Base-by-base conservation (phyloP, 2,113 vertebrate species). In the Rhinogobius similis region DNA sequence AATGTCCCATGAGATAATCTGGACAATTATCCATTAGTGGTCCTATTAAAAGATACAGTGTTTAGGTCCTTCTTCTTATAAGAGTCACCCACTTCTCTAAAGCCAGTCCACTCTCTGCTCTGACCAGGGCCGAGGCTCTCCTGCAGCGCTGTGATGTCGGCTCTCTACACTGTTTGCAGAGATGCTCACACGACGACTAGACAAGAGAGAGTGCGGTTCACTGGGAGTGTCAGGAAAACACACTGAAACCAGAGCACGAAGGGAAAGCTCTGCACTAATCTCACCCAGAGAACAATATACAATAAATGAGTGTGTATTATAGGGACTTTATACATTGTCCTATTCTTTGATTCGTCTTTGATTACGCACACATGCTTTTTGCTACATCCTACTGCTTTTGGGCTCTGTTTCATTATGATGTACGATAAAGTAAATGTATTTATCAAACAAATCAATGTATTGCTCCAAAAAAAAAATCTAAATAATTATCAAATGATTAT, bases 21-120 rank as follows among this genome's bases (percentile, higher is more conserved):
- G 43, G 58, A 55, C 53, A 50, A 68, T 80, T 76, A 71, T 43
- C 59, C 41, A 38, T 76, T 69, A 82, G 70, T 50, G 58, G 59
- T 67, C 73, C 72, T 75, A 72, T 85, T 76, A 72, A 81, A 39
- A 73, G 70, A 73, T 64, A 65, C 61, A 82, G 2, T 12, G 39
- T 74, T 82, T 61, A 44, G 70, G 50, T 86, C 65, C 71, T 36
- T 36, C 63, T 78, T 72, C 68, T 59, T 67, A 55, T 73, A 65
- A 44, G 50, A 68, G 66, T 59, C 32, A 72, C 63, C 61, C 81
- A 73, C 75, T 80, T 79, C 67, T 73, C 63, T 79, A 73, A 82
- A 59, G 72, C 70, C 63, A 67, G 81, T 80, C 81, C 66, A 78
- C 77, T 65, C 73, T 77, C 62, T 1, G 58, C 23, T 67, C 44